Evolutionary conservation across 2,888 invertebrate species (phyloP), one percentile per base, ranked within the genome.

Genomic region (Calameuta filiformis): DNA sequence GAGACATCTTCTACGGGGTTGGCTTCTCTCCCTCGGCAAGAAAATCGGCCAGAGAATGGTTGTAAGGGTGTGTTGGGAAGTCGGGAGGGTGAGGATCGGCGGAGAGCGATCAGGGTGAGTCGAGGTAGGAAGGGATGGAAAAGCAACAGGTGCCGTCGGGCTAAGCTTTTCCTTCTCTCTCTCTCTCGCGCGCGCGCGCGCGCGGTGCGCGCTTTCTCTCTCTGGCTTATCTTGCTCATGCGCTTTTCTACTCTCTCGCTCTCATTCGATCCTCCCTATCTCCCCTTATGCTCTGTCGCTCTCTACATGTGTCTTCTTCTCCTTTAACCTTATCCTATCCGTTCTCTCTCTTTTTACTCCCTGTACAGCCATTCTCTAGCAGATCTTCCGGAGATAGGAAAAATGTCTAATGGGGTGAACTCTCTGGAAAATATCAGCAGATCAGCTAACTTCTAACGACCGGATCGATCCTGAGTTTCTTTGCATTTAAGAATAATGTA

Each of bases 381-480:
- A 86, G 88, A 88, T 89, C 85, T 87, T 34, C 12, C 83, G 80
- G 85, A 89, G 90, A 90, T 89, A 90, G 89, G 87, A 88, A 88
- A 90, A 89, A 90, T 90, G 90, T 89, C 90, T 91, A 90, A 91
- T 91, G 90, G 91, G 88, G 90, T 90, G 90, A 90, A 91, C 89
- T 91, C 90, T 85, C 83, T 84, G 90, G 90, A 90, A 91, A 91
- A 91, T 90, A 88, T 87, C 87, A 79, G 84, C 83, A 84, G 84
- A 85, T 85, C 87, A 85, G 86, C 84, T 85, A 69, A 69, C 73
- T 78, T 75, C 37, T 78, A 78, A 37, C 86, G 82, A 75, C 85
- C 80, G 82, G 83, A 84, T 79, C 85, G 80, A 56, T 56, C 9
- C 80, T 83, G 85, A 82, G 83, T 56, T 56, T 56, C 56, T 56